Conservation (phyloP, 2,113 vertebrate species). For the Chloebia gouldiae region DNA sequence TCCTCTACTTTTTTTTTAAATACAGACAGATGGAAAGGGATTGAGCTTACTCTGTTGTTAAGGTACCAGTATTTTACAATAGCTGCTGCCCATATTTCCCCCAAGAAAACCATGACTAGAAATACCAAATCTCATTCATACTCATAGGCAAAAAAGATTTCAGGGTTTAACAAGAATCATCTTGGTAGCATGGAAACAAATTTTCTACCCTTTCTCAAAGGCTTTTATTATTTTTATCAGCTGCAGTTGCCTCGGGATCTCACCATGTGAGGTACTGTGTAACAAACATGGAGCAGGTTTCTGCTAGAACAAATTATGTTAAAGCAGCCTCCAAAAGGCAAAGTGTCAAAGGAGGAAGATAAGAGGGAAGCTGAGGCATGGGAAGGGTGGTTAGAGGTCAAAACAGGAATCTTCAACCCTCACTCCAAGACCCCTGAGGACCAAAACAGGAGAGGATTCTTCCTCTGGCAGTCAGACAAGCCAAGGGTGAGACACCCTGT, state of each 20-base stretch:
- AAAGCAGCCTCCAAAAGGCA: neutral
- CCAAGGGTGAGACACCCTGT: neutral
- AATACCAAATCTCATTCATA: neutral
- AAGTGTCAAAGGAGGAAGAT: neutral
- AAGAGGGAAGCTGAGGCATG: neutral
- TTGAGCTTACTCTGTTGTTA: neutral
- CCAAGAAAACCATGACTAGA: neutral
- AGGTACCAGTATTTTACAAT: neutral
- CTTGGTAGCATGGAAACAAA: neutral
- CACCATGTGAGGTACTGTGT: neutral
- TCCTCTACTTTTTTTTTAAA: neutral
- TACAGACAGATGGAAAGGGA: neutral
- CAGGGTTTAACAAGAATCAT: constrained; percentile 2
- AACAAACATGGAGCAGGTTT: neutral
- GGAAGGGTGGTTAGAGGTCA: neutral
- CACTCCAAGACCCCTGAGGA: neutral
- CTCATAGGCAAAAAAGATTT: neutral
- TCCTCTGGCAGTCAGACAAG: neutral
- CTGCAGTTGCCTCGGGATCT: neutral
- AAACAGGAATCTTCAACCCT: neutral
- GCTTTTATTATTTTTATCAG: constrained; percentile 32
- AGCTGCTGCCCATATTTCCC: neutral
- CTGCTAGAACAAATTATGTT: neutral
- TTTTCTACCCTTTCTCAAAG: neutral
- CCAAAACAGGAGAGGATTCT: neutral